Evolutionary conservation across 1,140 invertebrate genomes (phyloP).

Genomic region (Drosophila gunungcola): DNA sequence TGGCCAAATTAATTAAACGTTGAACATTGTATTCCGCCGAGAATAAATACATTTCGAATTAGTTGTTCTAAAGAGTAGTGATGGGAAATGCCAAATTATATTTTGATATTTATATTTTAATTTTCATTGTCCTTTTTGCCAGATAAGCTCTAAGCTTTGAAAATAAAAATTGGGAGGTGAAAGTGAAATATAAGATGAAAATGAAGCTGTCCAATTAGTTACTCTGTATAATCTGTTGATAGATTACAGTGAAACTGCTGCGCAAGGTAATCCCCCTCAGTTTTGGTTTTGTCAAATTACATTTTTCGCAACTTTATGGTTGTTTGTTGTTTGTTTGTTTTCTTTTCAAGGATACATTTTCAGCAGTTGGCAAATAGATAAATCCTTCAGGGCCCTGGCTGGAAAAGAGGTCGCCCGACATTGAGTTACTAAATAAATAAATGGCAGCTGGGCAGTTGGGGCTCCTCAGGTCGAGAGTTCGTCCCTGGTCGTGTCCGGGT

Average conservation of each 20-base stretch:
- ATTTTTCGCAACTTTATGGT: conserved; percentile 16
- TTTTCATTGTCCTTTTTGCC: no score
- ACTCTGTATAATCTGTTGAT: background rate
- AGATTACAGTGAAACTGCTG: background rate
- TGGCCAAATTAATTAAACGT: background rate
- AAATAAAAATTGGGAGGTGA: background rate
- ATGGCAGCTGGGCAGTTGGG: conserved; percentile 34
- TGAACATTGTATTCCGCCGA: background rate
- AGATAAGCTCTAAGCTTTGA: no score
- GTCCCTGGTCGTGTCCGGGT: conserved; percentile 13
- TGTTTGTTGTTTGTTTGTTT: background rate
- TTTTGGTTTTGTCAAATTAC: conserved; percentile 2
- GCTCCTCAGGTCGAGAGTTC: conserved; percentile 32
- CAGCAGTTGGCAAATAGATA: conserved; percentile 54
- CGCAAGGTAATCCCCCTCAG: conserved; percentile 13
- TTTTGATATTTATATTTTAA: no score
- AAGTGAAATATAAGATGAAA: background rate
- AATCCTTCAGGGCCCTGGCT: conserved; percentile 30
- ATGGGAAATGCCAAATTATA: no score
- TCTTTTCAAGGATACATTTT: conserved; percentile 31
- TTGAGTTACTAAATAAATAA: conserved; percentile 67
- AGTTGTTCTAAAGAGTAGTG: background rate
- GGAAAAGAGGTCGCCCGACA: conserved; percentile 27
- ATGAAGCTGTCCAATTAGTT: conserved; percentile 19
- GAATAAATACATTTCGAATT: background rate